Evolutionary conservation across 2,113 vertebrate species (phyloP), one percentile per base, ranked within the genome.

Genomic region (Chaenogobius annularis): DNA sequence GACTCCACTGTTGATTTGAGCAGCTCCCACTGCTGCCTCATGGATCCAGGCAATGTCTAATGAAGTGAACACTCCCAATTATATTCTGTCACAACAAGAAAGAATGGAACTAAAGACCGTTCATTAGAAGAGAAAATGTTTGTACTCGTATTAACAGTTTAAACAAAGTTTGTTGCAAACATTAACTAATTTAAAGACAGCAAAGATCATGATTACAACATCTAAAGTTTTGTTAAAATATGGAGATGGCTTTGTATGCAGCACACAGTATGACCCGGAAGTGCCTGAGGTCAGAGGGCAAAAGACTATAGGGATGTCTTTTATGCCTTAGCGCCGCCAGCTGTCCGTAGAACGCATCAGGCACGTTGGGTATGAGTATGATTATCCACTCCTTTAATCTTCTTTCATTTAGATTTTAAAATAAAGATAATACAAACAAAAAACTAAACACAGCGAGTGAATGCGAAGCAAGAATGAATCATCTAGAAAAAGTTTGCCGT

Each of bases 1-100:
- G 84, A 85, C 86, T 82, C 83, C 82, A 80, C 79, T 81, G 85
- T 82, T 74, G 78, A 84, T 87, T 82, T 85, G 81, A 85, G 83
- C 81, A 80, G 46, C 78, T 82, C 86, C 80, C 78, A 83, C 83
- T 78, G 82, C 75, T 84, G 82, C 81, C 66, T 80, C 84, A 71
- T 77, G 81, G 74, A 84, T 83, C 82, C 78, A 70, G 70, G 72
- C 67, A 77, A 70, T 73, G 71, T 87, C 74, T 80, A 79, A 79
- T 81, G 82, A 83, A 77, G 68, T 26, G 44, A 67, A 58, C 69
- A 40, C 68, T 61, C 64, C 84, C 83, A 91, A 92, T 89, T 88
- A 90, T 73, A 81, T 87, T 85, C 82, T 80, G 89, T 88, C 87
- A 89, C 75, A 82, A 83, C 14, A 81, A 73, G 85, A 62, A 43